phyloP scores from a whole-genome alignment of 92 coral and sea anemone species.

The Siderastrea radians region DNA sequence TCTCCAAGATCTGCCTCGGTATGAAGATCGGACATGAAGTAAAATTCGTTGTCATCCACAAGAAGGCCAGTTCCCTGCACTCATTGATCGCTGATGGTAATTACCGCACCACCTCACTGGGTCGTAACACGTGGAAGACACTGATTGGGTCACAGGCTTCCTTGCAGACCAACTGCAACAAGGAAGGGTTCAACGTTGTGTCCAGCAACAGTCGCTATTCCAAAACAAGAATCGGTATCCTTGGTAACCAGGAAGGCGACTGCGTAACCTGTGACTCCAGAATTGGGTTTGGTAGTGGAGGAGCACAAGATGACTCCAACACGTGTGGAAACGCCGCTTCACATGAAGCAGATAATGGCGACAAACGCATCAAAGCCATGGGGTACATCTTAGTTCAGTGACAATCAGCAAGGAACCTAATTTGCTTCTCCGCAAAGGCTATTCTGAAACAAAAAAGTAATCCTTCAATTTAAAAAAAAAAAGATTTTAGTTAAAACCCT shows the following conservation, averaged over 20 bases:
- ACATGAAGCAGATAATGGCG: not conserved
- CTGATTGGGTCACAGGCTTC: conserved; percentile 14
- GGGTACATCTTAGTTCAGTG: not conserved
- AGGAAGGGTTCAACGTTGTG: conserved; percentile 4
- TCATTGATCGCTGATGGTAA: conserved; percentile 22
- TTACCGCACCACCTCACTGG: conserved; percentile 19
- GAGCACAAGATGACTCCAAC: not conserved
- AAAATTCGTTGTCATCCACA: conserved; percentile 6
- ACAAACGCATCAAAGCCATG: conserved; percentile 14
- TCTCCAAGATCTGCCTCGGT: conserved; percentile 57
- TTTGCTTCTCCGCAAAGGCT: no score
- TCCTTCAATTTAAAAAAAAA: no score
- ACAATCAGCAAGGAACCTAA: no score
- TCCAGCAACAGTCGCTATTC: not conserved
- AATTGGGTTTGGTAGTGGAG: conserved; percentile 26
- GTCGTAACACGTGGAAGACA: conserved; percentile 21
- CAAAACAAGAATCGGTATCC: conserved; percentile 8
- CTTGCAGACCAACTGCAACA: conserved; percentile 16
- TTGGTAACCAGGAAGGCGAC: not conserved
- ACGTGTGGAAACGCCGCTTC: conserved; percentile 18
- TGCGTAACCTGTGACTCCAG: not conserved
- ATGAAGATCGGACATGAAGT: conserved; percentile 13
- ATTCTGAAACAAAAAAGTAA: no score
- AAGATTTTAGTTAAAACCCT: no score
- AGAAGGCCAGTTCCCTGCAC: conserved; percentile 23